phyloP scores from a whole-genome alignment of 2,888 invertebrate genomes.

The Platycnemis pennipes region DNA sequence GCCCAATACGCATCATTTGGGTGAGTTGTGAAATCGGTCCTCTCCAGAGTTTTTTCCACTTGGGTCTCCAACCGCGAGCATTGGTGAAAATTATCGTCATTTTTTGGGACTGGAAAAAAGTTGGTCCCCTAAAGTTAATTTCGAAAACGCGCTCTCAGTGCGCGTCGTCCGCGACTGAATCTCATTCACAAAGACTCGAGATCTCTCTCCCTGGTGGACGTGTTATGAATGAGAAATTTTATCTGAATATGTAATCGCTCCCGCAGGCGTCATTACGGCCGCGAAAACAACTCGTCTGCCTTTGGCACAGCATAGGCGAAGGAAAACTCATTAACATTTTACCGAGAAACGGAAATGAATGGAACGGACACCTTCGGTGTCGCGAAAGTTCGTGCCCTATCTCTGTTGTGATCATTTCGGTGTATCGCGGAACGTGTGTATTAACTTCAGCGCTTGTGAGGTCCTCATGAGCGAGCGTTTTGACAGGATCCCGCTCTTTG shows the following conservation, averaged over 20 bases:
- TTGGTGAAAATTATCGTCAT: neutral
- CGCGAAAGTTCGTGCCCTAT: neutral
- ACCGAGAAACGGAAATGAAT: neutral
- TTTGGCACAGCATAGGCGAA: neutral
- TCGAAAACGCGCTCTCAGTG: neutral
- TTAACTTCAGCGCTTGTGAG: too few species aligned
- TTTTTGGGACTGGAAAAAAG: neutral
- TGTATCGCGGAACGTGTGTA: neutral
- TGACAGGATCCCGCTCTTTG: too few species aligned
- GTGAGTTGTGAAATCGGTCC: too few species aligned
- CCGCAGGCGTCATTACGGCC: neutral
- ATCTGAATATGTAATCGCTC: neutral
- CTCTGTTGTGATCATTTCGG: neutral
- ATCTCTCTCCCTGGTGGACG: neutral
- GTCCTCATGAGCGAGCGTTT: too few species aligned
- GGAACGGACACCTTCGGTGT: neutral
- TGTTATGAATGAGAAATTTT: neutral
- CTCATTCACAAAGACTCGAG: neutral
- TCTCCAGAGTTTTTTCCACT: too few species aligned
- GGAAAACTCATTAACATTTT: neutral
- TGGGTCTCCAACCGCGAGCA: too few species aligned
- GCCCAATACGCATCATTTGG: too few species aligned
- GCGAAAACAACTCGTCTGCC: neutral
- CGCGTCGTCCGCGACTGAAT: neutral
- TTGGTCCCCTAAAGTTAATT: neutral